These are phyloP conservation scores for Oscheius sp. DNA, from an alignment of 2,888 invertebrate species.

Conservation along the genomic window DNA sequence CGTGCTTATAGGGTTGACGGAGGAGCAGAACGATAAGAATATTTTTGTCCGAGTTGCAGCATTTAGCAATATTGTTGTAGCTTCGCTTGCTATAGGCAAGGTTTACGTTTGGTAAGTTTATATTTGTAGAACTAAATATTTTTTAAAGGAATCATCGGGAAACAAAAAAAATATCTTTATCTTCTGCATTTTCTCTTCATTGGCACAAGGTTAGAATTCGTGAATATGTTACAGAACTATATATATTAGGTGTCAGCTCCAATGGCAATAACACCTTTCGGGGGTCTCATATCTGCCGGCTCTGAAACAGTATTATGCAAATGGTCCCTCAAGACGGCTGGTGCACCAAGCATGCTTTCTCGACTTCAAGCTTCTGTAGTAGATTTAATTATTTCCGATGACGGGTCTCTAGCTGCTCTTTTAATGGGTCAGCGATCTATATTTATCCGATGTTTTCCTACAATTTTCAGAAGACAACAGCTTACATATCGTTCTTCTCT, in stretches of 20 bases:
- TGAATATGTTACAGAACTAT: background rate
- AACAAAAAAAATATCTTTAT: constrained; percentile 4
- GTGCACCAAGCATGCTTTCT: constrained; percentile 43
- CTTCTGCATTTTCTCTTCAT: constrained; percentile 24
- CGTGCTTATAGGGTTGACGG: constrained; percentile 1
- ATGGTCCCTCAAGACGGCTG: constrained; percentile 37
- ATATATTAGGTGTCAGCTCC: constrained; percentile 33
- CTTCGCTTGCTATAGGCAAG: constrained; percentile 40
- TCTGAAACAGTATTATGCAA: constrained; percentile 50
- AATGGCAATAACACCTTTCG: constrained; percentile 45
- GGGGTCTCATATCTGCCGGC: constrained; percentile 50
- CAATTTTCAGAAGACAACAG: constrained; percentile 57
- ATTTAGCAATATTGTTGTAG: constrained; percentile 39
- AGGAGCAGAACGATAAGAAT: constrained; percentile 29
- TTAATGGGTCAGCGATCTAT: constrained; percentile 42
- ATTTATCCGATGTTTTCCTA: no score
- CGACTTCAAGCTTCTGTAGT: constrained; percentile 46
- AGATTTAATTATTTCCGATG: constrained; percentile 38
- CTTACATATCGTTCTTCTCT: constrained; percentile 54
- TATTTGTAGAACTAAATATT: background rate
- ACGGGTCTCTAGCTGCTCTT: constrained; percentile 43
- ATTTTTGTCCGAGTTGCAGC: constrained; percentile 39
- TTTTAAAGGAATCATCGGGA: background rate
- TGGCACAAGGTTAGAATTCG: constrained; percentile 34
- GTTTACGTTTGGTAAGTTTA: constrained; percentile 35